Percentiles rank a stretch among this genome's conserved stretches.
phyloP scores from a whole-genome alignment of 2,113 vertebrate genomes.

The Cygnus atratus region DNA sequence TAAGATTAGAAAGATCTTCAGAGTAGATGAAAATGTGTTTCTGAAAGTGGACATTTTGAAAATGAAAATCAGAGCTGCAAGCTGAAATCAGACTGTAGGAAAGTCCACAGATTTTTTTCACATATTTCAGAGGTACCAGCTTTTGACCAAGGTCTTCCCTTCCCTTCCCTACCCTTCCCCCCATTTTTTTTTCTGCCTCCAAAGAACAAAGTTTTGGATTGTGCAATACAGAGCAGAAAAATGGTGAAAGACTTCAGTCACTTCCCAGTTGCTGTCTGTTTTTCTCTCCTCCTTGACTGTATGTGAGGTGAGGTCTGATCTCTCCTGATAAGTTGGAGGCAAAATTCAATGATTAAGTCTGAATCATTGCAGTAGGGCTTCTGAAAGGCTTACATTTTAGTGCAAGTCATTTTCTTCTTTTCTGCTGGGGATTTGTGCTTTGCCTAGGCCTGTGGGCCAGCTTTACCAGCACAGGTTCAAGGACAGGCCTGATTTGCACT shows the following conservation, averaged over 20 bases:
- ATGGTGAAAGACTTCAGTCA: neutral
- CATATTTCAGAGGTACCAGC: neutral
- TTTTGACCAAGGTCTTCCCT: neutral
- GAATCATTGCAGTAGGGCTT: neutral
- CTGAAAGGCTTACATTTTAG: neutral
- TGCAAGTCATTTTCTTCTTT: neutral
- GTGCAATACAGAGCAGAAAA: neutral
- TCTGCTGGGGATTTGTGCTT: neutral
- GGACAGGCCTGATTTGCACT: accelerated
- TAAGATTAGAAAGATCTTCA: slow-evolving; percentile 4
- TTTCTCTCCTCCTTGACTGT: neutral
- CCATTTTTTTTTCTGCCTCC: neutral
- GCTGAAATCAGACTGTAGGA: neutral
- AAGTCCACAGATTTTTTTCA: neutral
- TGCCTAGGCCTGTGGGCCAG: neutral
- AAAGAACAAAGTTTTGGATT: neutral
- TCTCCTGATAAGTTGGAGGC: neutral
- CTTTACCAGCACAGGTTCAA: neutral
- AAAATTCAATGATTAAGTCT: neutral
- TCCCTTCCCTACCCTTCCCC: too few relatives aligned
- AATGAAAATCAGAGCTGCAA: neutral
- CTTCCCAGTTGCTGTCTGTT: neutral
- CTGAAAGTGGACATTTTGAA: neutral
- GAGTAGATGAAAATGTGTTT: neutral
- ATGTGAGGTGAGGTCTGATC: neutral